These are phyloP conservation scores for Epizoanthus rinbou DNA, from an alignment of 92 coral and sea anemone genomes.

Conservation along the genomic window DNA sequence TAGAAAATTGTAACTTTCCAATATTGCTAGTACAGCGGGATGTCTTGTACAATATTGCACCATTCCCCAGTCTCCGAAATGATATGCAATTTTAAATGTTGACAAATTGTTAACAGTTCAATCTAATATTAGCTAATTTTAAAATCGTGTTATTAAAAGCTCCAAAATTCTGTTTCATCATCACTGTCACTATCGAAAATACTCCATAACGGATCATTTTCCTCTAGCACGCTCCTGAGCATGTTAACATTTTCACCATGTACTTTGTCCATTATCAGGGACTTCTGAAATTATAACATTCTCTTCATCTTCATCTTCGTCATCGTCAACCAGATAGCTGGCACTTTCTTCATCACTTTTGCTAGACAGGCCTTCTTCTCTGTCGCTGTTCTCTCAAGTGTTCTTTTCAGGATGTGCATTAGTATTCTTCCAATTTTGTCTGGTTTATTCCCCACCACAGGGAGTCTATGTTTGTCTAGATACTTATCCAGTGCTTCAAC, in stretches of 20 bases:
- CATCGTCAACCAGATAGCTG: background rate
- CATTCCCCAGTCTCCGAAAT: background rate
- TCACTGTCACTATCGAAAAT: background rate
- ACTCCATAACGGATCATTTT: background rate
- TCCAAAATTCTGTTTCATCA: background rate
- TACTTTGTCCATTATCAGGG: background rate
- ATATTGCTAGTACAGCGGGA: background rate
- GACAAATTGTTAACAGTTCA: background rate
- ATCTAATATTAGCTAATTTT: no score
- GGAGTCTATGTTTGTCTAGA: conserved; percentile 13
- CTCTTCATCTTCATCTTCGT: background rate
- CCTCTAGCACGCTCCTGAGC: background rate
- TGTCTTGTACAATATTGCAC: background rate
- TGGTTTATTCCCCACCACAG: conserved; percentile 12
- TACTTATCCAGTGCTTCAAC: conserved; percentile 28
- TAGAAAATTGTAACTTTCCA: no score
- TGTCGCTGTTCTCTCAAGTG: background rate
- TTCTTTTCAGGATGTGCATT: conserved; percentile 6
- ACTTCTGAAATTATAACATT: background rate
- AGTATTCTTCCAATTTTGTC: conserved; percentile 32
- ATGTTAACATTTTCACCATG: background rate
- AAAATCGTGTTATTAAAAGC: background rate
- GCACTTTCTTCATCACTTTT: background rate
- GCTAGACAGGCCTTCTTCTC: background rate
- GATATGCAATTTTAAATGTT: background rate